A percentile compares a stretch with the other conserved stretches of the same genome.
These are phyloP conservation scores for Drosophila barbarae DNA, from an alignment of 2,888 invertebrate genomes.

Conservation along the genomic window DNA sequence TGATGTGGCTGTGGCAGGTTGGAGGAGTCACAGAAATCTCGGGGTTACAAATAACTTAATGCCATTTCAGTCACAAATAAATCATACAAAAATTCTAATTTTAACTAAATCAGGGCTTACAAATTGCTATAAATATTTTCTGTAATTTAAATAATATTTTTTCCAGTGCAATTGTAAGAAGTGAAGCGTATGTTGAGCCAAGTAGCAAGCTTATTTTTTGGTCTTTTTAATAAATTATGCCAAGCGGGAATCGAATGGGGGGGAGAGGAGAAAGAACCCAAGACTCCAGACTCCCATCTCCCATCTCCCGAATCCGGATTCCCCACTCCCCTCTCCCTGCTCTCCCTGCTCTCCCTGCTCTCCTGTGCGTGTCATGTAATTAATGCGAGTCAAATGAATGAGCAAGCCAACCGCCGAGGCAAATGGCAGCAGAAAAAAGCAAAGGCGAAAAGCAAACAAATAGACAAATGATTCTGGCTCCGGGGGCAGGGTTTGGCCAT, in stretches of 20 bases:
- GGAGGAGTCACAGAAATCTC: not conserved
- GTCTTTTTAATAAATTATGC: constrained; percentile 70
- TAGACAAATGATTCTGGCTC: constrained; percentile 59
- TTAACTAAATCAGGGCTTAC: not conserved
- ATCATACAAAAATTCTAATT: not conserved
- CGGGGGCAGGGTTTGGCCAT: constrained; percentile 27
- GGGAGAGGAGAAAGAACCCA: not conserved
- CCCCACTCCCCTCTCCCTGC: constrained; percentile 17
- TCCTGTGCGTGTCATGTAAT: constrained; percentile 72
- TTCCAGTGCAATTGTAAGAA: not conserved
- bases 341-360: constrained; percentile 11
- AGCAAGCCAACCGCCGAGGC: constrained; percentile 50
- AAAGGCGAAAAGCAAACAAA: constrained; percentile 41
- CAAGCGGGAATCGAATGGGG: not conserved
- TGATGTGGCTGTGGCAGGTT: constrained; percentile 30
- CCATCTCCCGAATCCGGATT: not conserved
- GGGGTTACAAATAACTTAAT: not conserved
- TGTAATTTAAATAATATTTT: not conserved
- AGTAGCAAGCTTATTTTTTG: constrained; percentile 12
- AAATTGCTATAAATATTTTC: not conserved
- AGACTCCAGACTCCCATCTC: not conserved
- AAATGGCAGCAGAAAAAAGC: constrained; percentile 18
- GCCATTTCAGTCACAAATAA: not conserved
- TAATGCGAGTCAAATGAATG: constrained; percentile 72
- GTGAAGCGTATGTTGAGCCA: not conserved